A percentile compares a stretch with the other conserved stretches of the same genome.
Evolutionary conservation across 2,888 invertebrate species (phyloP).

Genomic region (Hirtodrosophila confusa): DNA sequence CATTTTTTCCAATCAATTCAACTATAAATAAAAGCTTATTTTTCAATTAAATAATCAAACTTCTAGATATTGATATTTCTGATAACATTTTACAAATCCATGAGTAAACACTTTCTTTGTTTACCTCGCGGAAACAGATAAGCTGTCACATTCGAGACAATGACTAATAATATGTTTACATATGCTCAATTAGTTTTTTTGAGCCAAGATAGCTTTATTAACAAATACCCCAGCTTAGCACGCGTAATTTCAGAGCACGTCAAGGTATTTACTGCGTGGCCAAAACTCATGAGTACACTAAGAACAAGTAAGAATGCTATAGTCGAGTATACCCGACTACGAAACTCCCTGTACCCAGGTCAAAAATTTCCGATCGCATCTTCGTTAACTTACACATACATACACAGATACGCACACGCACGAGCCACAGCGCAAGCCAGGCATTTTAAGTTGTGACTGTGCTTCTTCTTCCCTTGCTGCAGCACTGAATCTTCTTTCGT

Average conservation of each 20-base stretch:
- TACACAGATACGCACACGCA: too few relatives aligned
- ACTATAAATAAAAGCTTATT: slow-evolving; percentile 1
- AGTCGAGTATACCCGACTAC: too few relatives aligned
- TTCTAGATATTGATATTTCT: too few relatives aligned
- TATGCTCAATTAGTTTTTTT: slow-evolving; percentile 21
- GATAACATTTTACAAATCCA: background rate
- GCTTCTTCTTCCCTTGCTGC: too few relatives aligned
- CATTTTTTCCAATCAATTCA: background rate
- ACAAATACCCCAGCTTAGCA: slow-evolving; percentile 15
- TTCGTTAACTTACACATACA: too few relatives aligned
- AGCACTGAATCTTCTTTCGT: too few relatives aligned
- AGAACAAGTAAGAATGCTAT: too few relatives aligned
- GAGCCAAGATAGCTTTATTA: background rate
- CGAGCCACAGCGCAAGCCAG: too few relatives aligned
- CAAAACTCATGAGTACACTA: slow-evolving; percentile 23
- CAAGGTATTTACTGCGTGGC: slow-evolving; percentile 8
- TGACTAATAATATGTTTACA: slow-evolving; percentile 11
- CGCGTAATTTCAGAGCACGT: slow-evolving; percentile 12
- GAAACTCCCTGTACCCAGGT: too few relatives aligned
- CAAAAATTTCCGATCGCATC: too few relatives aligned
- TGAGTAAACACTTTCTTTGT: slow-evolving; percentile 17
- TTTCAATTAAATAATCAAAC: slow-evolving; percentile 5
- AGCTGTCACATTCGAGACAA: slow-evolving; percentile 10
- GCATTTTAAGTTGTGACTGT: too few relatives aligned
- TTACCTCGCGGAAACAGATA: slow-evolving; percentile 17